Percentiles rank a stretch among this genome's conserved stretches.
Conservation (phyloP, 2,888 invertebrate species). For the Odontomyia ornata region DNA sequence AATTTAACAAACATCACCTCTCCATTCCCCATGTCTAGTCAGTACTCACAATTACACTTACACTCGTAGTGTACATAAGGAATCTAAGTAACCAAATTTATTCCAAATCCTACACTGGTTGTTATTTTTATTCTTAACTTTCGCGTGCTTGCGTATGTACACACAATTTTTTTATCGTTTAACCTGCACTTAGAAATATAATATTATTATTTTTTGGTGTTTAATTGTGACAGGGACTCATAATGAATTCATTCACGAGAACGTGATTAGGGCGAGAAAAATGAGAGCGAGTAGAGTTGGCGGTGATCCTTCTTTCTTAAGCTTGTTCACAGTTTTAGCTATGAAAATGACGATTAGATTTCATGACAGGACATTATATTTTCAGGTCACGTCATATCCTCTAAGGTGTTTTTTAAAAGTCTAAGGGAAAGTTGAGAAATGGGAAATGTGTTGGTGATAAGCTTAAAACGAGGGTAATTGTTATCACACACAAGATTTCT, state of each 20-base stretch:
- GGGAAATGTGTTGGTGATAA: conserved; percentile 6
- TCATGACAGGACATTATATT: conserved; percentile 41
- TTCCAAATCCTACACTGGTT: neutral
- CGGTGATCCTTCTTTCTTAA: neutral
- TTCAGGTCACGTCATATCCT: conserved; percentile 31
- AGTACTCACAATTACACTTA: neutral
- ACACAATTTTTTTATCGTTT: neutral
- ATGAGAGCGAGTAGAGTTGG: neutral
- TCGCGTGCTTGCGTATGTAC: conserved; percentile 8
- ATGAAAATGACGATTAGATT: conserved; percentile 30
- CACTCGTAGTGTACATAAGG: too few species aligned
- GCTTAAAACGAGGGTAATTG: conserved; percentile 20
- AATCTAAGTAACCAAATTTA: neutral
- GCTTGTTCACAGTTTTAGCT: neutral
- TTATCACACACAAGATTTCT: conserved; percentile 5
- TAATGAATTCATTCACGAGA: conserved; percentile 28
- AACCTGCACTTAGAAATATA: conserved; percentile 14
- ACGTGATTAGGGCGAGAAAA: neutral
- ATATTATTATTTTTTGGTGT: conserved; percentile 17
- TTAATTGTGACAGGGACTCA: conserved; percentile 30
- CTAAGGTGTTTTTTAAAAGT: conserved; percentile 10
- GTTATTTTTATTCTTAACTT: neutral
- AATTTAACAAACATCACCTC: neutral
- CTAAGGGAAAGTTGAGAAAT: neutral
- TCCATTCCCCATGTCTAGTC: too few species aligned